Conservation (phyloP, 2,113 vertebrate genomes). For the Pangasianodon hypophthalmus region DNA sequence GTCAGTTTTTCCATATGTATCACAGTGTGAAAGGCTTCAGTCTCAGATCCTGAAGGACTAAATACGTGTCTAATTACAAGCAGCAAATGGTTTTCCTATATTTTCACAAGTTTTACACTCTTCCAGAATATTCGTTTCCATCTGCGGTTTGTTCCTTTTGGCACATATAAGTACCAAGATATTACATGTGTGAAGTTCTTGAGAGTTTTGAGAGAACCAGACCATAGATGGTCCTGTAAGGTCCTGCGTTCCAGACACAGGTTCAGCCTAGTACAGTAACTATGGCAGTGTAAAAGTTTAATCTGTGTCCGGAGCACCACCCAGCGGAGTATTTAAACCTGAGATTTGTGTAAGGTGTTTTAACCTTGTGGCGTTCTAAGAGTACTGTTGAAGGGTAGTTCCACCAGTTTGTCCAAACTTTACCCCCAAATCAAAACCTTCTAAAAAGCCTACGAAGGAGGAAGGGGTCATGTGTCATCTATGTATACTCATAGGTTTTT, state of each 20-base stretch:
- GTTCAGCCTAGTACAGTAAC: background rate
- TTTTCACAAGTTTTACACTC: too few species aligned
- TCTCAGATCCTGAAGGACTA: constrained; percentile 31
- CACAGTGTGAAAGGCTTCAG: constrained; percentile 48
- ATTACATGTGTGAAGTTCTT: background rate
- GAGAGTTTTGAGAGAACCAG: background rate
- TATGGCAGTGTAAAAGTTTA: constrained; percentile 24
- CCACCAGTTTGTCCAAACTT: background rate
- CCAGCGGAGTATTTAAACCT: constrained; percentile 28
- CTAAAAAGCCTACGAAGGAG: background rate
- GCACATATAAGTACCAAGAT: background rate
- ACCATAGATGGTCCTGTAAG: background rate
- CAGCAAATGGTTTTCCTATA: constrained; percentile 27
- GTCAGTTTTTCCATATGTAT: background rate
- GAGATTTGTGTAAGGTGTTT: constrained; percentile 29
- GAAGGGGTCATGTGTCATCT: background rate
- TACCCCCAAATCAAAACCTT: background rate
- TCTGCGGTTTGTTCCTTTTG: background rate
- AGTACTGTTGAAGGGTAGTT: background rate
- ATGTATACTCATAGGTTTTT: background rate
- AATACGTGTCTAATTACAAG: constrained; percentile 8
- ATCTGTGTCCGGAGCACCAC: constrained; percentile 14
- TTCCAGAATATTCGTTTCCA: background rate
- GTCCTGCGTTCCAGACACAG: constrained; percentile 2
- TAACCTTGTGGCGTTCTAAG: background rate